Conservation (phyloP, 2,888 invertebrate genomes). For the Mactromeris polynyma region DNA sequence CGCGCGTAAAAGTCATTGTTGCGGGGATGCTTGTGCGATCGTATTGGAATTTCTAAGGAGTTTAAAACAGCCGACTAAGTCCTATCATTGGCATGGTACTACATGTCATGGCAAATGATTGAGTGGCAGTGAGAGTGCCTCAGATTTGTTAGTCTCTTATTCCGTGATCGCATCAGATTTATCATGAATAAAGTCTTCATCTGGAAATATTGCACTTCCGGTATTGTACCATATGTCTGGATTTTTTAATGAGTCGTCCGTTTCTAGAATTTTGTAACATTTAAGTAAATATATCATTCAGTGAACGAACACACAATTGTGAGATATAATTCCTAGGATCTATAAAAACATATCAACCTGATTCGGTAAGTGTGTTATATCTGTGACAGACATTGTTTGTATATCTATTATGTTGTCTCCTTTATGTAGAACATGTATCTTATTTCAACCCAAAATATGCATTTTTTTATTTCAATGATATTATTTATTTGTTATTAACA, state of each 20-base stretch:
- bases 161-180: neutral
- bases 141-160: neutral
- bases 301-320: neutral
- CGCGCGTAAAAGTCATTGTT: constrained; percentile 21
- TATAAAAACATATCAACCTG: neutral
- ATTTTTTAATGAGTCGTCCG: neutral
- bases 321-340: neutral
- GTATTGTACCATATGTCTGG: neutral
- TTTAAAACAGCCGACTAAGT: neutral
- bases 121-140: neutral
- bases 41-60: constrained; percentile 48
- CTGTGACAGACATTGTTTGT: neutral
- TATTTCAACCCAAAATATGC: too few species aligned
- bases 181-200: neutral
- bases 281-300: neutral
- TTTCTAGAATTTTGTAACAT: neutral
- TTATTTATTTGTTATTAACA: too few species aligned
- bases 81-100: neutral
- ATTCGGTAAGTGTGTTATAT: neutral
- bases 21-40: constrained; percentile 18
- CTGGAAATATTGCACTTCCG: neutral
- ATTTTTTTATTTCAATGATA: too few species aligned
- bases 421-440: too few species aligned
- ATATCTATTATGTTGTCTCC: too few species aligned
- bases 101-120: constrained; percentile 14